Evolutionary conservation across 2,888 invertebrate genomes (phyloP).

Genomic region (Argyra leucocephala): DNA sequence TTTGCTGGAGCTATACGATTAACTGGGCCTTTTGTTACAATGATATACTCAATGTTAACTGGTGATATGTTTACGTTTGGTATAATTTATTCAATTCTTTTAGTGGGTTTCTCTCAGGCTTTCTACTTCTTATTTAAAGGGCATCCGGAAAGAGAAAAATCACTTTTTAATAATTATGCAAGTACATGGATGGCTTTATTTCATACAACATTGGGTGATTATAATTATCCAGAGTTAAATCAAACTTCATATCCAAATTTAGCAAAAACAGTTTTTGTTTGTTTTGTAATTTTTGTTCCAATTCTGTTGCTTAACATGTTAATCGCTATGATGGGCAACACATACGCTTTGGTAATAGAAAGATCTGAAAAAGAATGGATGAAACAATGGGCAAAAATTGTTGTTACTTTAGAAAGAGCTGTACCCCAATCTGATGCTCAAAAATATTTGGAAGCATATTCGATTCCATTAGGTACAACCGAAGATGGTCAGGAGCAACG

Average conservation of each 20-base stretch:
- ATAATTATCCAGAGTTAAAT: constrained; percentile 87
- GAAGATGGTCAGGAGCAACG: constrained; percentile 77
- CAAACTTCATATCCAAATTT: constrained; percentile 84
- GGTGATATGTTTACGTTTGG: constrained; percentile 98
- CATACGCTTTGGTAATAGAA: constrained; percentile 94
- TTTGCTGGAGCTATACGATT: constrained; percentile 92
- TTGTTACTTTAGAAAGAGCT: constrained; percentile 89
- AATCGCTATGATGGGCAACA: constrained; percentile 99
- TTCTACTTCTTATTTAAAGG: constrained; percentile 91
- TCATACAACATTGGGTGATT: constrained; percentile 95
- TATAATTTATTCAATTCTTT: constrained; percentile 88
- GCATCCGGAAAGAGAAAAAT: constrained; percentile 68
- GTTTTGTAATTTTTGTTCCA: constrained; percentile 97
- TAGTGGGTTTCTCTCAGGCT: constrained; percentile 93
- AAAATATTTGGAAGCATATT: constrained; percentile 87
- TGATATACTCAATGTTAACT: constrained; percentile 98
- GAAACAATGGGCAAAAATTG: constrained; percentile 99
- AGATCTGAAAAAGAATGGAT: constrained; percentile 99
- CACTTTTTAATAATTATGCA: constrained; percentile 73
- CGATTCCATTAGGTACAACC: constrained; percentile 78
- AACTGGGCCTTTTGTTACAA: constrained; percentile 97
- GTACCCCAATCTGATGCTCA: constrained; percentile 84
- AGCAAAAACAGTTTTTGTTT: constrained; percentile 90
- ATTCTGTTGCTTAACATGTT: constrained; percentile 91
- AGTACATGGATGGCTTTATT: constrained; percentile 97